Conservation (phyloP, 1,140 invertebrate genomes). For the Neodiprion fabricii region DNA sequence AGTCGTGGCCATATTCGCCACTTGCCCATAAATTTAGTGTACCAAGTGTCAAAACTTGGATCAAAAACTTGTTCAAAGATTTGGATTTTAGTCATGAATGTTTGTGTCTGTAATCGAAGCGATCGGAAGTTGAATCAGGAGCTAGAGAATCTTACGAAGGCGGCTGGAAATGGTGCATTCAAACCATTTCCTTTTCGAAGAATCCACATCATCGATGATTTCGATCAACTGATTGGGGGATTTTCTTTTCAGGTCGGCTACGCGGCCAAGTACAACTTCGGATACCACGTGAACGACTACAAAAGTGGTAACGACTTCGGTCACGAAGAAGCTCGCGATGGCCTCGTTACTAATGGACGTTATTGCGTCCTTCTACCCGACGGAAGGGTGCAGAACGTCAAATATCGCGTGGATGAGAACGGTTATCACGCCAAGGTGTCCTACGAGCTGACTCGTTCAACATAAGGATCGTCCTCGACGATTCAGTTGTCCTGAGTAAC, state of each 20-base stretch:
- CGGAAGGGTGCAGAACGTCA: conserved; percentile 77
- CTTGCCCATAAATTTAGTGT: too few relatives aligned
- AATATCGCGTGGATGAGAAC: conserved; percentile 76
- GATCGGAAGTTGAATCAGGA: background rate
- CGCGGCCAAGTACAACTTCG: conserved; percentile 76
- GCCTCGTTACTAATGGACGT: conserved; percentile 70
- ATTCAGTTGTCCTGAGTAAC: conserved; percentile 5
- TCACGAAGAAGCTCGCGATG: conserved; percentile 71
- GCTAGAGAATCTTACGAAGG: too few relatives aligned
- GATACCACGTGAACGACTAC: conserved; percentile 74
- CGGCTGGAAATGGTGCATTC: too few relatives aligned
- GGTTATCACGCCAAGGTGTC: conserved; percentile 81
- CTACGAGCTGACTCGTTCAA: conserved; percentile 58
- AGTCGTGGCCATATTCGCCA: too few relatives aligned
- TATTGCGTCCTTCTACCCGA: conserved; percentile 82
- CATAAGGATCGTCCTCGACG: conserved; percentile 32
- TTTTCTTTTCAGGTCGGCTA: conserved; percentile 67
- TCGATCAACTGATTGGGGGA: too few relatives aligned
- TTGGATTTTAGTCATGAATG: conserved; percentile 20
- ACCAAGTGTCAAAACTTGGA: too few relatives aligned
- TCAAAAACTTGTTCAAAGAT: too few relatives aligned
- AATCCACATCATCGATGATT: too few relatives aligned
- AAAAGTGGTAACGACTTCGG: conserved; percentile 75
- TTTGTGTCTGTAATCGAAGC: conserved; percentile 12
- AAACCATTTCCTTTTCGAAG: too few relatives aligned